Evolutionary conservation across 92 coral and sea anemone genomes (phyloP), one percentile per base, ranked within the genome.

Genomic region (Porites evermanni): DNA sequence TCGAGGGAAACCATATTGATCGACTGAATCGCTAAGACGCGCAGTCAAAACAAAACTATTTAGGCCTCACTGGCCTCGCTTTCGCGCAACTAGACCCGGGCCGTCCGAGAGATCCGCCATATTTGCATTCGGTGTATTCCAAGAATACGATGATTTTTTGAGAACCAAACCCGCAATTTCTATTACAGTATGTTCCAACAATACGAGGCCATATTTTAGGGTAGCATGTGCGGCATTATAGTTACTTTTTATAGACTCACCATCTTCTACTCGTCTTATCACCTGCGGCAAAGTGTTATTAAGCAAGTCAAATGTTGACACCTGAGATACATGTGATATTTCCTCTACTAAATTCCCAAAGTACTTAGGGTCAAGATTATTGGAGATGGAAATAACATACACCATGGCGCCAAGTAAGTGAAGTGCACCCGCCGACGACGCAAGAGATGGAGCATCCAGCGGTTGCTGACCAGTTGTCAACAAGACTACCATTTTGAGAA

Each of bases 351-450:
- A 52, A 13, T 16, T 23, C 18, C 50, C 80, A 61, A 72, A 83
- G 63, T 83, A 61, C 80, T 83, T 83, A 16, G 63, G 72, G 23
- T 86, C 78, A 7, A 85, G 82, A 12, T 81, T 70, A 16, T 82
- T 70, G 20, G 94, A 92, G 26, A 93, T 85, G 72, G 93, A 86
- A 20, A 93, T 89, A 47, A 91, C 92, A 87, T 84, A 93, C 65
- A 88, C 79, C 59, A 89, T 70, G 38, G 91, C 87, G 17, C 96
- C 96, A 12, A 90, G 80, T 56, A 82, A 53, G 53, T 82, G 93
- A 67, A 93, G 90, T 2, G 88, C 74, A 47, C 64, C 83, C 17
- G 90, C 90, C 14, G 90, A 87, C 53, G 53, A 79, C 14, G 24
- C 81, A 8, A 90, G 77, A 11, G 92, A 76, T 12, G 82, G 85